Evolutionary conservation across 64 coral and sea anemone species (phyloP).

Genomic region (Exaiptasia diaphana): DNA sequence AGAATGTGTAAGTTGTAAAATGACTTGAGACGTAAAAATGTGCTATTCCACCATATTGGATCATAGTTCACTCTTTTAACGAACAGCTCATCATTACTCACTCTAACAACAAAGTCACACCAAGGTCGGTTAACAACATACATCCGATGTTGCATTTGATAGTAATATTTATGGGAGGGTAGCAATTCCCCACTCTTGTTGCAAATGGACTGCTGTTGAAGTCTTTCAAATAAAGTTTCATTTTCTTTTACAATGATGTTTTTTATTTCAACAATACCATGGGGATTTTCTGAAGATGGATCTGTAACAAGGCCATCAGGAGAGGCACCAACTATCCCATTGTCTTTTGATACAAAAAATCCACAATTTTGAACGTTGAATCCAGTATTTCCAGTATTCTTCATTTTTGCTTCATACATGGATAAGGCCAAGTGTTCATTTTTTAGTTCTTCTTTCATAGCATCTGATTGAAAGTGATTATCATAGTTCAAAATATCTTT

Average conservation of each 20-base stretch:
- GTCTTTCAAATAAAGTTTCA: background rate
- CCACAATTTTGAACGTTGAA: background rate
- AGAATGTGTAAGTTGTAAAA: background rate
- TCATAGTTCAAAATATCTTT: constrained; percentile 65
- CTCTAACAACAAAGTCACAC: background rate
- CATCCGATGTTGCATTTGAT: background rate
- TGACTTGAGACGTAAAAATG: background rate
- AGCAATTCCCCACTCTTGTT: background rate
- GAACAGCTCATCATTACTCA: background rate
- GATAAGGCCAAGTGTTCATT: constrained; percentile 28
- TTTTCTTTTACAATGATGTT: constrained; percentile 29
- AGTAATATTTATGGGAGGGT: background rate
- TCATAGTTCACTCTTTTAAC: background rate
- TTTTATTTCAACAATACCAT: constrained; percentile 59
- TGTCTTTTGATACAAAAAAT: constrained; percentile 4
- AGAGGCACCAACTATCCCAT: constrained; percentile 21
- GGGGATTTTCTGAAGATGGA: constrained; percentile 34
- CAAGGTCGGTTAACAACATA: background rate
- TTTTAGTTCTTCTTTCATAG: constrained; percentile 22
- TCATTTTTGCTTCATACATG: constrained; percentile 22
- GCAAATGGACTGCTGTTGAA: background rate
- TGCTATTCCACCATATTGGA: background rate
- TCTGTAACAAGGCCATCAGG: constrained; percentile 72
- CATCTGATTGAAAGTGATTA: constrained; percentile 20
- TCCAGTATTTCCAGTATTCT: background rate